Percentiles rank a stretch among this genome's conserved stretches.
These are phyloP conservation scores for Micropoecilia bifurca DNA, from an alignment of 2,797 vertebrate species.

Conservation along the genomic window DNA sequence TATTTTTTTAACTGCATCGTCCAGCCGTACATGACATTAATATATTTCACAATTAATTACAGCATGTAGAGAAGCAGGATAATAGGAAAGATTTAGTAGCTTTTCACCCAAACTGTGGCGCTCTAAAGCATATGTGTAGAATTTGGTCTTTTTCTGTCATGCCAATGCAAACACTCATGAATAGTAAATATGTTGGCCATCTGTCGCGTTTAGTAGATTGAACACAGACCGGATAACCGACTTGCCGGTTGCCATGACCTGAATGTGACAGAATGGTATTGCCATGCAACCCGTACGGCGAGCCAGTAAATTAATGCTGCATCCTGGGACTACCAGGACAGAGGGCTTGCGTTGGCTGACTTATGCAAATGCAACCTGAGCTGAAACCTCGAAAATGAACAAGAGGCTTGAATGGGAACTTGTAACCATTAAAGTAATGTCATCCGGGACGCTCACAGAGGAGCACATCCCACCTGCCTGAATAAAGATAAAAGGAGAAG, in stretches of 20 bases:
- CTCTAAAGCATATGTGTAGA: not conserved
- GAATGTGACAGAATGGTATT: constrained; percentile 45
- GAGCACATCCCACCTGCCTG: constrained; percentile 55
- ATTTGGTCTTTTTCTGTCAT: not conserved
- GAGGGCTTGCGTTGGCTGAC: constrained; percentile 48
- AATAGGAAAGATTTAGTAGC: not conserved
- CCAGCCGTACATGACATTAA: not conserved
- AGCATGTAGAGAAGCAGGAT: not conserved
- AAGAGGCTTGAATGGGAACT: constrained; percentile 37
- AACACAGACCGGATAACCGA: constrained; percentile 29
- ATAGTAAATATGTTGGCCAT: constrained; percentile 5
- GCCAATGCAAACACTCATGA: constrained; percentile 4
- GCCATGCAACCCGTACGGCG: constrained; percentile 24
- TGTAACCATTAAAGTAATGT: constrained; percentile 47
- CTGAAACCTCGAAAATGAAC: constrained; percentile 46
- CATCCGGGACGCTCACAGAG: constrained; percentile 40
- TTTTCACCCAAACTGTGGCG: not conserved
- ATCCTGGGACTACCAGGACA: constrained; percentile 13
- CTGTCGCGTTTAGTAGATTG: constrained; percentile 23
- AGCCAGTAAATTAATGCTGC: constrained; percentile 30
- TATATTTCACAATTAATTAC: not conserved
- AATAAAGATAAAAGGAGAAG: constrained; percentile 22
- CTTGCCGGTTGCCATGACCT: constrained; percentile 50
- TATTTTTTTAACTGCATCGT: too few relatives aligned
- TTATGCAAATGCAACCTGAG: constrained; percentile 58